These are phyloP conservation scores for Echinometra lucunter DNA, from an alignment of 53 echinoderm and acorn worm genomes.

Conservation along the genomic window DNA sequence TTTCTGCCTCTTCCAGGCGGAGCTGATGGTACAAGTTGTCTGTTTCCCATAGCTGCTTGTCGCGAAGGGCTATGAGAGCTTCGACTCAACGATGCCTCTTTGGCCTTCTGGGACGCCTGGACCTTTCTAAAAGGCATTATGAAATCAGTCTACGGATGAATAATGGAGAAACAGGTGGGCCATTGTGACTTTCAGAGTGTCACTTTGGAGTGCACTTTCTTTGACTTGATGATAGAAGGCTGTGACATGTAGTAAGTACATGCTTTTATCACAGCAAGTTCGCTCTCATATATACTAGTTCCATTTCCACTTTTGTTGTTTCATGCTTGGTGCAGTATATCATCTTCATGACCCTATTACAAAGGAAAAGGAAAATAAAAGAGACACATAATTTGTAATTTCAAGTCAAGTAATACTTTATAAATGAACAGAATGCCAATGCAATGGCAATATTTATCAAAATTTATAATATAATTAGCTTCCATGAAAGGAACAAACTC, in stretches of 20 bases:
- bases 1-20: not conserved
- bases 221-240: not conserved
- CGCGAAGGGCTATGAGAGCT: not conserved
- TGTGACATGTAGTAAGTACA: not conserved
- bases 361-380: not conserved
- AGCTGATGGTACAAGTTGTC: constrained; percentile 18
- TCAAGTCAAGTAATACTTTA: not conserved
- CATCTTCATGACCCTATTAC: not conserved
- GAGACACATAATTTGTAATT: not conserved
- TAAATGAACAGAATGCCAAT: not conserved
- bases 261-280: not conserved
- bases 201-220: not conserved
- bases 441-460: not conserved
- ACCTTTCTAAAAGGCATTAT: constrained; percentile 45
- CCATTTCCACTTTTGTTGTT: not conserved
- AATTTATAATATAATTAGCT: too few relatives aligned
- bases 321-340: not conserved
- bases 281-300: not conserved
- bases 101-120: not conserved
- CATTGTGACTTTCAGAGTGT: constrained; percentile 3
- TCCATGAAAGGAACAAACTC: too few relatives aligned
- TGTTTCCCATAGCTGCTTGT: constrained; percentile 40
- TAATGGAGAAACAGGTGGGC: not conserved
- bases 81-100: not conserved
- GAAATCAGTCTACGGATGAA: not conserved